Conservation (phyloP, 2,113 vertebrate species). For the Callorhinus ursinus region DNA sequence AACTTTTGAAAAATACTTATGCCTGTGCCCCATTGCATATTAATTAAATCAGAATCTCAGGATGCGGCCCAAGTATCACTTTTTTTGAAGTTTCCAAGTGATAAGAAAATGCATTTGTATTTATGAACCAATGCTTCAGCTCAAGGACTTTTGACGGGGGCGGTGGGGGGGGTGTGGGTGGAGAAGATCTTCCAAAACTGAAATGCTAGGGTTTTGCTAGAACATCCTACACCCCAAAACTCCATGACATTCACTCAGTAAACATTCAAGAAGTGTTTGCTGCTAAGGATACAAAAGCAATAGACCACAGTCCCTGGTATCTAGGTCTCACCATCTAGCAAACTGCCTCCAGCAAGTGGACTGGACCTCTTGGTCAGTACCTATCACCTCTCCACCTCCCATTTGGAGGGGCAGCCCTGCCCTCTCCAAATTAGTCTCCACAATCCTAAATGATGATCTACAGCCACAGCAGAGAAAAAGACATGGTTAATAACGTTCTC, state of each 20-base stretch:
- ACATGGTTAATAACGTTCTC: background rate
- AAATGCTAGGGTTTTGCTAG: background rate
- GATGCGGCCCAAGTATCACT: background rate
- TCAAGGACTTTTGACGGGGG: background rate
- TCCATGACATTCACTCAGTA: background rate
- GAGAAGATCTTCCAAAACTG: background rate
- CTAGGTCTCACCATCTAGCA: background rate
- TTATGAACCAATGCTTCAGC: background rate
- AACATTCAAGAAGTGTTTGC: background rate
- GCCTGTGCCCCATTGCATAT: background rate
- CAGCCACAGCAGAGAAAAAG: background rate
- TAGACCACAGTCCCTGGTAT: background rate
- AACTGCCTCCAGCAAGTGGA: background rate
- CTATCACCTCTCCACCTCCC: background rate
- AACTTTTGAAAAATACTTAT: background rate
- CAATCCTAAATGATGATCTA: background rate
- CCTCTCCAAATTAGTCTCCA: background rate
- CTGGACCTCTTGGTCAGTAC: background rate
- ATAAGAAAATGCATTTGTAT: slow-evolving; percentile 35
- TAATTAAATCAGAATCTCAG: background rate
- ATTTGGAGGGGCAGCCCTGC: background rate
- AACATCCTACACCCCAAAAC: background rate
- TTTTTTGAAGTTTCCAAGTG: background rate
- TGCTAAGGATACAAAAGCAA: background rate
- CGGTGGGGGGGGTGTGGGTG: fast-evolving